Evolutionary conservation across 2,113 vertebrate species (phyloP).

Genomic region (Bufo bufo): DNA sequence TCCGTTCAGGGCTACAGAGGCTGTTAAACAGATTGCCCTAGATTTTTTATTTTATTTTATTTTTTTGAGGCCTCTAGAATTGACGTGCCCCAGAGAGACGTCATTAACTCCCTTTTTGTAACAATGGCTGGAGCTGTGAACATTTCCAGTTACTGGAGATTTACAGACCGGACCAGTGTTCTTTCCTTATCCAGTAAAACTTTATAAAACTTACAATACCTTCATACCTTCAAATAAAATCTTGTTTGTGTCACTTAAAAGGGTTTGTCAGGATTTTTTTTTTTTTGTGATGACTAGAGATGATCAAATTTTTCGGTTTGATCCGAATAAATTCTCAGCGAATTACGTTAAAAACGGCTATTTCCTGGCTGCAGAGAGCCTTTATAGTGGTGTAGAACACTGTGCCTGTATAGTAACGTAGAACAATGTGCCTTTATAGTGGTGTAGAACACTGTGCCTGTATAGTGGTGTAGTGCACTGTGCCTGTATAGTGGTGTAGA

Average conservation of each 20-base stretch:
- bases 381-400: no score
- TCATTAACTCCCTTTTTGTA: constrained; percentile 46
- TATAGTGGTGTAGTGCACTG: no score
- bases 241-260: not conserved
- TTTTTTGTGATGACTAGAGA: no score
- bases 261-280: no score
- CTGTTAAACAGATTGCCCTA: constrained; percentile 42
- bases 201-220: constrained; percentile 19
- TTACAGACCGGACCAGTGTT: constrained; percentile 34
- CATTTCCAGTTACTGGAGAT: constrained; percentile 35
- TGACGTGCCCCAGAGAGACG: constrained; percentile 3
- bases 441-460: no score
- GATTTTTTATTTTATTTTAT: constrained; percentile 6
- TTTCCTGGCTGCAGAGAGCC: no score
- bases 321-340: no score
- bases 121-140: constrained; percentile 42
- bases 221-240: not conserved
- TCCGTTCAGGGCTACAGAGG: constrained; percentile 23
- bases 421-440: no score
- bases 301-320: no score
- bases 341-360: no score
- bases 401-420: no score
- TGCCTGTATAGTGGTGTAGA: no score
- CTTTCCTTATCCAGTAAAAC: constrained; percentile 6
- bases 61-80: not conserved